These are phyloP conservation scores for Mesorhabditis spiculigera DNA, from an alignment of 2,888 invertebrate genomes.

Conservation along the genomic window DNA sequence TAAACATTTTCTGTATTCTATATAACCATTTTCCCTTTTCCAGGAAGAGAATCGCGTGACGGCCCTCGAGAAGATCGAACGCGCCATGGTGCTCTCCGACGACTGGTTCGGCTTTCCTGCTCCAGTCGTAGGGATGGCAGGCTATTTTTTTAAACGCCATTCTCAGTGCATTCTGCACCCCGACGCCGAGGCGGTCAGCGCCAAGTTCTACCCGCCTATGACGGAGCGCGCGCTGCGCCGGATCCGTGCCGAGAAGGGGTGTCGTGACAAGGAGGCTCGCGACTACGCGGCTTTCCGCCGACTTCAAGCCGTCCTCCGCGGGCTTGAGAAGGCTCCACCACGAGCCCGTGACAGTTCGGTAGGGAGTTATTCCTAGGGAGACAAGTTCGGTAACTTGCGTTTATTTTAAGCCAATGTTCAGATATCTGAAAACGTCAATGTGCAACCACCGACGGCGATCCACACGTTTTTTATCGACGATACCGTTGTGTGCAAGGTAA, in stretches of 20 bases:
- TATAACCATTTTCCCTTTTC: neutral
- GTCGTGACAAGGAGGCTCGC: no score
- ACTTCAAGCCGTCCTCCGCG: neutral
- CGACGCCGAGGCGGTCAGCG: no score
- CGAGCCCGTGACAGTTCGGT: neutral
- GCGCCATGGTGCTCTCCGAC: neutral
- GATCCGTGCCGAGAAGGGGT: no score
- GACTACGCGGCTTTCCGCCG: neutral
- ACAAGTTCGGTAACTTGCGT: no score
- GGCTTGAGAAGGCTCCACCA: neutral
- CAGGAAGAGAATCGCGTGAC: neutral
- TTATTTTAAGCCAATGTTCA: neutral
- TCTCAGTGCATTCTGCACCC: no score
- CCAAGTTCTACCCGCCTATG: no score
- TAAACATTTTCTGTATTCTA: neutral
- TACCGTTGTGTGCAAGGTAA: neutral
- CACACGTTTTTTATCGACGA: neutral
- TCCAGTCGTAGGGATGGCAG: neutral
- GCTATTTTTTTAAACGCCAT: neutral
- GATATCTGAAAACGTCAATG: neutral
- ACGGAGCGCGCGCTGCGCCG: no score
- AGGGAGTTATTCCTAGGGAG: no score
- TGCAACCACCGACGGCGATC: neutral
- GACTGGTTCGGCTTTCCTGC: neutral
- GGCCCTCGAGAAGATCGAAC: constrained; percentile 4